Evolutionary conservation across 2,888 invertebrate species (phyloP).

Genomic region (Caenorhabditis plicata): DNA sequence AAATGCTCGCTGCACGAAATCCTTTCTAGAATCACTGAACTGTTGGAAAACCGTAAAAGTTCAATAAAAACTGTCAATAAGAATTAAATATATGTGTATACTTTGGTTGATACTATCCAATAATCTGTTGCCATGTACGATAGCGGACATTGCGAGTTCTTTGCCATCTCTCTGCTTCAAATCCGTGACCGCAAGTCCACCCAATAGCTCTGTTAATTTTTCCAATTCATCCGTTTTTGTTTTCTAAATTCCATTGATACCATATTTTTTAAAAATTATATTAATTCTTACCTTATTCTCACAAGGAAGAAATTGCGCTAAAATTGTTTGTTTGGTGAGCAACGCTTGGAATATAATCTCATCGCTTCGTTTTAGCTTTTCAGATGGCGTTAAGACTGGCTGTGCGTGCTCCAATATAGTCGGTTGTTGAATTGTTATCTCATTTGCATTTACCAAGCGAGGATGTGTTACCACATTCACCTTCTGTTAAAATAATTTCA

Average conservation of each 20-base stretch:
- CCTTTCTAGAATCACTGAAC: too few relatives aligned
- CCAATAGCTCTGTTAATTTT: slow-evolving; percentile 83
- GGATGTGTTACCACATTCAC: slow-evolving; percentile 64
- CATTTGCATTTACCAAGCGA: slow-evolving; percentile 59
- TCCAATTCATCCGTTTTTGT: slow-evolving; percentile 53
- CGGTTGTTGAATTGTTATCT: slow-evolving; percentile 62
- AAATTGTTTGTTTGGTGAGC: slow-evolving; percentile 57
- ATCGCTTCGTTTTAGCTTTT: slow-evolving; percentile 66
- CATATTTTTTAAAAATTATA: neutral
- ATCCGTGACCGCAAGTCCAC: slow-evolving; percentile 81
- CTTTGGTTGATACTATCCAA: slow-evolving; percentile 58
- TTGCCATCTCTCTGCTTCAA: slow-evolving; percentile 56
- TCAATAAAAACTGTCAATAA: neutral
- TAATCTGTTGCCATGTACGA: slow-evolving; percentile 66
- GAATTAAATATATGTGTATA: too few relatives aligned
- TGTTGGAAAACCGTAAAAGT: too few relatives aligned
- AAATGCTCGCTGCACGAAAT: too few relatives aligned
- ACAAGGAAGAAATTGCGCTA: slow-evolving; percentile 50
- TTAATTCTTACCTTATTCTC: slow-evolving; percentile 38
- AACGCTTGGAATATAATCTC: slow-evolving; percentile 58
- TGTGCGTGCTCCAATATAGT: slow-evolving; percentile 66
- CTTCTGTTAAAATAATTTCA: too few relatives aligned
- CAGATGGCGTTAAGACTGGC: slow-evolving; percentile 66
- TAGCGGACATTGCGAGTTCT: slow-evolving; percentile 63
- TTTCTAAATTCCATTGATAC: slow-evolving; percentile 32